Percentiles rank a stretch among this genome's conserved stretches.
Evolutionary conservation across 1,140 invertebrate genomes (phyloP).

Genomic region (Habropoda laboriosa): DNA sequence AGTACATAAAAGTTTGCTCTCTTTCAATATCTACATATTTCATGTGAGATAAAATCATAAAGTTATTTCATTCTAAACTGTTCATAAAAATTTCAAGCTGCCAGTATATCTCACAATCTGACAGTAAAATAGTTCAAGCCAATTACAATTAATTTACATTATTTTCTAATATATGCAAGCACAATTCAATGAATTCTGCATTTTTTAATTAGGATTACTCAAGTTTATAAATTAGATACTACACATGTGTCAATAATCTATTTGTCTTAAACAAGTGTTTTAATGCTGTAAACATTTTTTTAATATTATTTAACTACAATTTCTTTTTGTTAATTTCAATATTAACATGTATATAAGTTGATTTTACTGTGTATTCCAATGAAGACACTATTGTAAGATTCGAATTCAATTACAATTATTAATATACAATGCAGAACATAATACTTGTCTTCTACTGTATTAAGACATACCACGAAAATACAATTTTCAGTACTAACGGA

Average conservation of each 20-base stretch:
- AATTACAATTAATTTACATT: conserved; percentile 3
- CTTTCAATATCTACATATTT: conserved; percentile 40
- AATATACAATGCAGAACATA: not conserved
- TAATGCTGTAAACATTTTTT: not conserved
- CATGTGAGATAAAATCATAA: conserved; percentile 7
- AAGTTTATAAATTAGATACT: not conserved
- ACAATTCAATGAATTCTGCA: not conserved
- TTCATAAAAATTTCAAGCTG: conserved; percentile 40
- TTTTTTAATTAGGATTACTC: not conserved
- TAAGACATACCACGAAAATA: not conserved
- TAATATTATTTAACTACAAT: not conserved
- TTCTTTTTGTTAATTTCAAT: not conserved
- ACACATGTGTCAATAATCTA: not conserved
- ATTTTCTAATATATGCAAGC: not conserved
- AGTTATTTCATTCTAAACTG: conserved; percentile 25
- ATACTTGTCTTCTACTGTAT: conserved; percentile 2
- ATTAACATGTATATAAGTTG: conserved; percentile 15
- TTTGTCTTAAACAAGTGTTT: not conserved
- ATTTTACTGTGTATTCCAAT: not conserved
- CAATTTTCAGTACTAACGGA: conserved; percentile 1
- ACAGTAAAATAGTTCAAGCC: not conserved
- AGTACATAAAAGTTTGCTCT: conserved; percentile 44
- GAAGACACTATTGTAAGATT: not conserved
- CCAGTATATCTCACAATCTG: conserved; percentile 20
- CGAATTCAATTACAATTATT: conserved; percentile 1